A percentile compares a stretch with the other conserved stretches of the same genome.
Conservation (phyloP, 2,113 vertebrate genomes). For the Tiliqua scincoides region DNA sequence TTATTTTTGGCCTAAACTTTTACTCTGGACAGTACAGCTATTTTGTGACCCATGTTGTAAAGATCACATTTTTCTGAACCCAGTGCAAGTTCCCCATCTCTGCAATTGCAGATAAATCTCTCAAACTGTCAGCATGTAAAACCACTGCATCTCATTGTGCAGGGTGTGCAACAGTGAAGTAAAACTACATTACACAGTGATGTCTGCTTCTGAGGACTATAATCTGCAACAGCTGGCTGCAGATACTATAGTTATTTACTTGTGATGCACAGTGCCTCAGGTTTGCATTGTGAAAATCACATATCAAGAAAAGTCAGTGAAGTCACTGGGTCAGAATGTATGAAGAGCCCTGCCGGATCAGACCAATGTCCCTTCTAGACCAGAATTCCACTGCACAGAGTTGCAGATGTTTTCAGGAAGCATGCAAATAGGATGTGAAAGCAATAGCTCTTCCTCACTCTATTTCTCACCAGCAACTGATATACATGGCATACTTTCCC, state of each 20-base stretch:
- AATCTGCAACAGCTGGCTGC: too few relatives aligned
- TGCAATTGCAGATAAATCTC: not conserved
- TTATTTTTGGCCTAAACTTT: too few relatives aligned
- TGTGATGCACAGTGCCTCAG: not conserved
- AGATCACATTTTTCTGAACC: not conserved
- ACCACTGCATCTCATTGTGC: not conserved
- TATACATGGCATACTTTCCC: too few relatives aligned
- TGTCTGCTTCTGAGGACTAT: not conserved
- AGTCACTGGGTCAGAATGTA: not conserved
- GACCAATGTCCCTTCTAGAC: too few relatives aligned
- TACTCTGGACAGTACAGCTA: not conserved
- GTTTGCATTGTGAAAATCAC: not conserved
- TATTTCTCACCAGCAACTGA: too few relatives aligned
- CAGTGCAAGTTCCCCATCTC: not conserved
- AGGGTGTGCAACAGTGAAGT: not conserved
- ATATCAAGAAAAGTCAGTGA: not conserved
- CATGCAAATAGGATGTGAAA: too few relatives aligned
- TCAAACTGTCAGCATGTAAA: not conserved
- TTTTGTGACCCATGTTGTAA: not conserved
- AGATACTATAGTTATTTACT: not conserved
- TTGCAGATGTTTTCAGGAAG: too few relatives aligned
- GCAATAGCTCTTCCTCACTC: too few relatives aligned
- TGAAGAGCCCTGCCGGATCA: too few relatives aligned
- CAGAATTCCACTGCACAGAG: too few relatives aligned
- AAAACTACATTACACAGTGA: not conserved